A percentile compares a stretch with the other conserved stretches of the same genome.
Conservation (phyloP, 2,113 vertebrate species). For the Pantherophis guttatus region DNA sequence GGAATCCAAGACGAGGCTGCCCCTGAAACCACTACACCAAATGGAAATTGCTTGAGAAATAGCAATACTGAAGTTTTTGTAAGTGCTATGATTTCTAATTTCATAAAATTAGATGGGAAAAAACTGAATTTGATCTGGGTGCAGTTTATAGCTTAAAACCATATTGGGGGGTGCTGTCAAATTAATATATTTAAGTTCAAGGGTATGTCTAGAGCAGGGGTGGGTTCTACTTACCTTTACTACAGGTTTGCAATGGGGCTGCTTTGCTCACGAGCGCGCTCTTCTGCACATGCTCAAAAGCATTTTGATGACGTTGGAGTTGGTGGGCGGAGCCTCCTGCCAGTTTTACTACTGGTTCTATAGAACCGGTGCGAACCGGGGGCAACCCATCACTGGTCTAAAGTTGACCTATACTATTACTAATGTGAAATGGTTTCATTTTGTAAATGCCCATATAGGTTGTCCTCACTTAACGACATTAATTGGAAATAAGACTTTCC, state of each 20-base stretch:
- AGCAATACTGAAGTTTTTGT: conserved; percentile 76
- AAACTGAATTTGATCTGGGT: not conserved
- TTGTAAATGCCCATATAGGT: not conserved
- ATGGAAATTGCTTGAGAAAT: conserved; percentile 71
- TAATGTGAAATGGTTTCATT: not conserved
- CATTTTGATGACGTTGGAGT: too few species aligned
- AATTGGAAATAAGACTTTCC: not conserved
- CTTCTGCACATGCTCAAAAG: too few species aligned
- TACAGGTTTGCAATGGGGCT: too few species aligned
- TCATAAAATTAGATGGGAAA: not conserved
- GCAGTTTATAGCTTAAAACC: not conserved
- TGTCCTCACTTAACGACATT: not conserved
- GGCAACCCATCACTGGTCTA: too few species aligned
- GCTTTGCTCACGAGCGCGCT: too few species aligned
- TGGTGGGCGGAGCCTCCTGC: too few species aligned
- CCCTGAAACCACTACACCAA: conserved; percentile 66
- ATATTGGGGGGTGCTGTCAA: too few species aligned
- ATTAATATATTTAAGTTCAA: not conserved
- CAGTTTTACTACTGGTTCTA: too few species aligned
- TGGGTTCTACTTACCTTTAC: too few species aligned
- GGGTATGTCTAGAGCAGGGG: not conserved
- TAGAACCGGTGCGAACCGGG: too few species aligned
- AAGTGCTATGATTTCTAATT: conserved; percentile 34
- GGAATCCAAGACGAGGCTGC: conserved; percentile 57
- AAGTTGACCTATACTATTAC: not conserved